Percentiles rank a stretch among this genome's conserved stretches.
These are phyloP conservation scores for Epirrita christyi DNA, from an alignment of 2,888 invertebrate genomes.

Conservation along the genomic window DNA sequence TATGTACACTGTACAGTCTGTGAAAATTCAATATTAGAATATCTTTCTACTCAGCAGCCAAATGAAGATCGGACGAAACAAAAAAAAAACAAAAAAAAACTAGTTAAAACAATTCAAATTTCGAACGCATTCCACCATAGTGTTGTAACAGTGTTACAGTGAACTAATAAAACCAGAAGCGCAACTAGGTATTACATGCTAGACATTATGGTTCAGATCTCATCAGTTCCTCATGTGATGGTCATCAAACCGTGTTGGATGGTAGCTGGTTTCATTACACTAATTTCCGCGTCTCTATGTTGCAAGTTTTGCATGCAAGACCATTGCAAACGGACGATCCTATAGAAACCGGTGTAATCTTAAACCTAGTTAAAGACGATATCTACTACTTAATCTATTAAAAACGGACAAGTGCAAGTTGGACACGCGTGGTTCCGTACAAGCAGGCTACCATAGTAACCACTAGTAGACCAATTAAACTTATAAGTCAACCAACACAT, in stretches of 20 bases:
- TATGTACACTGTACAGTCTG: no score
- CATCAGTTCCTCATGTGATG: constrained; percentile 50
- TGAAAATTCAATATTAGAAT: no score
- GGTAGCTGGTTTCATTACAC: constrained; percentile 29
- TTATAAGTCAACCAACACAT: no score
- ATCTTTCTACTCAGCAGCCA: no score
- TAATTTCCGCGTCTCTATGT: constrained; percentile 32
- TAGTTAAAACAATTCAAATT: constrained; percentile 9
- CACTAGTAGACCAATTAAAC: no score
- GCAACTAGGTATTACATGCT: constrained; percentile 34
- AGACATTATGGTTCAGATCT: constrained; percentile 33
- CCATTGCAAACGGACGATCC: neutral
- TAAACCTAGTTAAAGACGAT: neutral
- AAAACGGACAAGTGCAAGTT: no score
- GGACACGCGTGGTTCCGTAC: no score
- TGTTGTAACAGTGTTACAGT: constrained; percentile 22
- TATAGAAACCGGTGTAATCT: neutral
- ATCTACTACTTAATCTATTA: neutral
- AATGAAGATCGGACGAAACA: no score
- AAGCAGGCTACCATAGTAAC: no score
- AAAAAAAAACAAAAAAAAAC: neutral
- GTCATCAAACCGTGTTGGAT: constrained; percentile 40
- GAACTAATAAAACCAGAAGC: constrained; percentile 40
- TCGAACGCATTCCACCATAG: constrained; percentile 14
- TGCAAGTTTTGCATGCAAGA: constrained; percentile 6